Percentiles rank a stretch among this genome's conserved stretches.
These are phyloP conservation scores for Lucinisca nassula DNA, from an alignment of 2,888 invertebrate species.

Conservation along the genomic window DNA sequence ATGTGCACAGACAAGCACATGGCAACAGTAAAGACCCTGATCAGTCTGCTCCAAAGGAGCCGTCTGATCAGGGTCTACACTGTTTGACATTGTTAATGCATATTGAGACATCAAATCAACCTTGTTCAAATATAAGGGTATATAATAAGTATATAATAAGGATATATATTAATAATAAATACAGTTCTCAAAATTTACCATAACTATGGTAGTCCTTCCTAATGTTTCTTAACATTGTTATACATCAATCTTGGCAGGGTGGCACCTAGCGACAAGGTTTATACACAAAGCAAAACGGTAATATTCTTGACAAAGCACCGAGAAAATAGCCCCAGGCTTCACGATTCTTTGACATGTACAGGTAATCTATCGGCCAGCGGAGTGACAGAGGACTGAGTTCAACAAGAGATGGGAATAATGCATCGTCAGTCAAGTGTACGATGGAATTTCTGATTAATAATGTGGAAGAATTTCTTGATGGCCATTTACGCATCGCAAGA, in stretches of 20 bases:
- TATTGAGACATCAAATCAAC: too few relatives aligned
- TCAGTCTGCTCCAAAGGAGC: too few relatives aligned
- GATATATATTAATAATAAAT: too few relatives aligned
- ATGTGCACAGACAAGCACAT: too few relatives aligned
- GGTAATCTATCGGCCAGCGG: slow-evolving; percentile 13
- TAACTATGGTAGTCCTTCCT: too few relatives aligned
- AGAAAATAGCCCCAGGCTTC: not conserved
- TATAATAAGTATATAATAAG: too few relatives aligned
- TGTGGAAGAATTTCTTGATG: slow-evolving; percentile 11
- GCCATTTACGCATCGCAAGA: not conserved
- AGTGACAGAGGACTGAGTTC: not conserved
- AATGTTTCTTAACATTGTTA: not conserved
- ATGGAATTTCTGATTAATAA: slow-evolving; percentile 16
- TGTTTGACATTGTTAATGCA: too few relatives aligned
- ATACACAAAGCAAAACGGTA: slow-evolving; percentile 8
- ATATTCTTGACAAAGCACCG: slow-evolving; percentile 17
- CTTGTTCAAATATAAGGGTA: too few relatives aligned
- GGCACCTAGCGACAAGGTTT: not conserved
- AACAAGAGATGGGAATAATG: not conserved
- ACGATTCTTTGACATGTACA: slow-evolving; percentile 8
- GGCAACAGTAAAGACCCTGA: too few relatives aligned
- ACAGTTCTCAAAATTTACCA: too few relatives aligned
- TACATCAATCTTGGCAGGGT: slow-evolving; percentile 8
- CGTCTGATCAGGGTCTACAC: too few relatives aligned
- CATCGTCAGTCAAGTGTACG: slow-evolving; percentile 15